Percentiles rank a stretch among this genome's conserved stretches.
phyloP scores from a whole-genome alignment of 2,888 invertebrate species.

The Drosophila pegasa region DNA sequence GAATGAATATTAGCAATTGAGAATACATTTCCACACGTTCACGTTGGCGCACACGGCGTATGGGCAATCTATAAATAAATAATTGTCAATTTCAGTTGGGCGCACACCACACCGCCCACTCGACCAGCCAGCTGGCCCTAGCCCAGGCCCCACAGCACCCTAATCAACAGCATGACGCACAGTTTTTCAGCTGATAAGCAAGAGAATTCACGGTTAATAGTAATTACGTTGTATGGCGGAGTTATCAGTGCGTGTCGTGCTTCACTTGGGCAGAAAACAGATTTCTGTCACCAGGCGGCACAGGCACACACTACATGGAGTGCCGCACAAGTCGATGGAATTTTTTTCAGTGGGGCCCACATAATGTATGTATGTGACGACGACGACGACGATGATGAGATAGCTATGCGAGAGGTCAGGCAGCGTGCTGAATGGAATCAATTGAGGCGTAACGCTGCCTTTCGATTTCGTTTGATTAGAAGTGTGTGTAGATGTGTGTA shows the following conservation, averaged over 20 bases:
- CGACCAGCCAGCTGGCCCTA: background rate
- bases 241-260: slow-evolving; percentile 56
- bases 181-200: slow-evolving; percentile 45
- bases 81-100: slow-evolving; percentile 44
- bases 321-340: slow-evolving; percentile 10
- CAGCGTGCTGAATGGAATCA: slow-evolving; percentile 49
- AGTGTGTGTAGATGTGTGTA: slow-evolving; percentile 10
- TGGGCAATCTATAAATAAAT: slow-evolving; percentile 69
- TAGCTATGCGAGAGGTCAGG: slow-evolving; percentile 49
- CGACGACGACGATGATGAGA: slow-evolving; percentile 34
- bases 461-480: slow-evolving; percentile 63
- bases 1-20: slow-evolving; percentile 52
- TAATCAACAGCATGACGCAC: slow-evolving; percentile 57
- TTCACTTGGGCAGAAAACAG: slow-evolving; percentile 24
- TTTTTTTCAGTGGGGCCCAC: slow-evolving; percentile 6
- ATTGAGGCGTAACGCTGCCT: slow-evolving; percentile 61
- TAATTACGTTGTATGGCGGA: slow-evolving; percentile 54
- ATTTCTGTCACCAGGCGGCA: slow-evolving; percentile 61
- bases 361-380: slow-evolving; percentile 11
- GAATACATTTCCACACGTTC: slow-evolving; percentile 47
- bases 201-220: slow-evolving; percentile 61
- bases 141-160: slow-evolving; percentile 15
- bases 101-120: slow-evolving; percentile 22
- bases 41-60: slow-evolving; percentile 49
- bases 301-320: background rate